Evolutionary conservation across 2,888 invertebrate species (phyloP), one percentile per base, ranked within the genome.

Genomic region (Trisateles emortualis): DNA sequence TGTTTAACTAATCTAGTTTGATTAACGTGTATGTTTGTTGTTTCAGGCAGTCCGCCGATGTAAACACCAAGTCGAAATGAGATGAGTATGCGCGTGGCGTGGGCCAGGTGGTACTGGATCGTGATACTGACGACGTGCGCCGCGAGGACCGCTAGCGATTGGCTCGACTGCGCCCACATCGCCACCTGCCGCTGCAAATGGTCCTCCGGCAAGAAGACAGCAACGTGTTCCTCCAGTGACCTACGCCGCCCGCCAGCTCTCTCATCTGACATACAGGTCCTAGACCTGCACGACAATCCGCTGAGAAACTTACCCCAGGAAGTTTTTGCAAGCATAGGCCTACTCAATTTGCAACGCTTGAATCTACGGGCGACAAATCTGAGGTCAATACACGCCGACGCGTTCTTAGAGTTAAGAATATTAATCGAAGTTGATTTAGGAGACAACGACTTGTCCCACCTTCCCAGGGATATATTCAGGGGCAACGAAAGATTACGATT

Each of bases 131-230:
- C 90, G 74, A 88, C 89, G 75, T 91, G 92, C 77, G 88, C 91
- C 68, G 92, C 90, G 60, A 87, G 90, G 83, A 92, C 91, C 54
- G 90, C 90, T 73, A 91, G 91, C 74, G 97, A 97, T 88, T 97
- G 97, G 97, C 96, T 97, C 46, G 97, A 97, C 87, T 98, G 97
- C 88, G 96, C 97, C 76, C 94, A 95, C 67, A 96, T 97, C 77
- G 93, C 95, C 62, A 95, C 96, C 74, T 98, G 98, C 86, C 95
- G 95, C 77, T 98, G 98, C 94, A 98, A 97, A 92, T 98, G 98
- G 98, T 96, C 96, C 36, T 96, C 96, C 59, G 98, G 98, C 59
- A 98, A 98, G 89, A 97, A 97, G 86, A 97, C 97, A 36, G 98
- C 97, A 50, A 94, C 96, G 55, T 98, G 98, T 89, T 95, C 95